Evolutionary conservation across 2,888 invertebrate species (phyloP).

Genomic region (Meiosimyza decipiens): DNA sequence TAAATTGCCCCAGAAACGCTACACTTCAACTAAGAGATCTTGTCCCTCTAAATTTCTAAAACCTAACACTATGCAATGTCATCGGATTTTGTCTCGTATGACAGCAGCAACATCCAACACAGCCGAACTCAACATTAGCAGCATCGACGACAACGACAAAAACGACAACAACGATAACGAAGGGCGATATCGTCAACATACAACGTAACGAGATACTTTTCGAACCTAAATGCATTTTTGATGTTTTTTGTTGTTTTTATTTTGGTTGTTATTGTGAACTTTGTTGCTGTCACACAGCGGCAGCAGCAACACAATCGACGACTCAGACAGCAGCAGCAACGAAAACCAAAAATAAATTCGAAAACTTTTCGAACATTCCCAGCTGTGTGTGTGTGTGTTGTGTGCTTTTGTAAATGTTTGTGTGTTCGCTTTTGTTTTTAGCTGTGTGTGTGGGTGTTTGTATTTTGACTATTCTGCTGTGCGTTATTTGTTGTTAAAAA

Average conservation of each 20-base stretch:
- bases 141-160: too few species aligned
- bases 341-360: slow-evolving; percentile 8
- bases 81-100: slow-evolving; percentile 11
- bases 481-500: too few species aligned
- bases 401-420: background rate
- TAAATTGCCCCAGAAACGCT: too few species aligned
- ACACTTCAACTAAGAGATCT: too few species aligned
- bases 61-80: background rate
- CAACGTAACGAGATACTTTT: too few species aligned
- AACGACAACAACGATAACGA: too few species aligned
- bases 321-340: background rate
- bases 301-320: background rate
- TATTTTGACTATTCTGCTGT: background rate
- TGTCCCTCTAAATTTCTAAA: too few species aligned
- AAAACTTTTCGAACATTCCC: slow-evolving; percentile 16
- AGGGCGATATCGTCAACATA: too few species aligned
- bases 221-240: too few species aligned
- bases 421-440: background rate
- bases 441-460: background rate
- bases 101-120: slow-evolving; percentile 23
- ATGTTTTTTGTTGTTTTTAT: background rate
- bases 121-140: slow-evolving; percentile 6
- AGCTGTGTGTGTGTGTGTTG: background rate
- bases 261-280: background rate
- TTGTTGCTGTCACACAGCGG: background rate